Base-by-base conservation (phyloP, 2,797 vertebrate genomes). In the Enteromius anoplus region DNA sequence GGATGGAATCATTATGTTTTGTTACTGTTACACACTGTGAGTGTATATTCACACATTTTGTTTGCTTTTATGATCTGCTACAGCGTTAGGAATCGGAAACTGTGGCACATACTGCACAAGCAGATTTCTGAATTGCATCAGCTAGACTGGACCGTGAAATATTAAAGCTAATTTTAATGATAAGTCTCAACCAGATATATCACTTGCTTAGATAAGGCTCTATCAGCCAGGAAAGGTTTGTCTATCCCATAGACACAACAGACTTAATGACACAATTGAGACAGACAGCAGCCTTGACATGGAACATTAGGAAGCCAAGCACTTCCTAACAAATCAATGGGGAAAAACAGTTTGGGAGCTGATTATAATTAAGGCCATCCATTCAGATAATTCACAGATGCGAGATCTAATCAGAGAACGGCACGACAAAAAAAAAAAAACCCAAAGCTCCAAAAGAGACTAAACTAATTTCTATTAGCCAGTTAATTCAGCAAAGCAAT, bases 361-460 rank as follows among this genome's bases (percentile, higher is more conserved):
- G 49, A 76, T 68, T 69, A 34, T 78, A 83, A 78, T 83, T 62
- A 71, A 71, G 66, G 55, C 55, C 82, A 71, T 83, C 55, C 32
- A 49, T 78, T 78, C 66, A 62, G 42, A 83, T 51, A 37, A 78
- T 51, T 71, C 55, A 82, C 62, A 9, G 64, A 40, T 64, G 8
- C 34, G 23, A 47, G 37, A 83, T 83, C 37, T 45, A 60, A 83
- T 77, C 64, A 26, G 23, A 29, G n/a, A 82, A 82, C 0, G 32
- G 3, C 19, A 14, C 4, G n/a, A 71, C 55, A 14, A 60, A 70
- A 70, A 14, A 60, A 70, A 70, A 32, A 32, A 83, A 49, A 78
- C 32, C 32, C 75, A 83, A 71, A 47, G 73, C 37, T 60, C 40
- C 15, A 17, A 49, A 77, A 70, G 65, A 49, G 75, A 78, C 75